A percentile compares a stretch with the other conserved stretches of the same genome.
phyloP scores from a whole-genome alignment of 2,888 invertebrate genomes.

The Tipula unca region DNA sequence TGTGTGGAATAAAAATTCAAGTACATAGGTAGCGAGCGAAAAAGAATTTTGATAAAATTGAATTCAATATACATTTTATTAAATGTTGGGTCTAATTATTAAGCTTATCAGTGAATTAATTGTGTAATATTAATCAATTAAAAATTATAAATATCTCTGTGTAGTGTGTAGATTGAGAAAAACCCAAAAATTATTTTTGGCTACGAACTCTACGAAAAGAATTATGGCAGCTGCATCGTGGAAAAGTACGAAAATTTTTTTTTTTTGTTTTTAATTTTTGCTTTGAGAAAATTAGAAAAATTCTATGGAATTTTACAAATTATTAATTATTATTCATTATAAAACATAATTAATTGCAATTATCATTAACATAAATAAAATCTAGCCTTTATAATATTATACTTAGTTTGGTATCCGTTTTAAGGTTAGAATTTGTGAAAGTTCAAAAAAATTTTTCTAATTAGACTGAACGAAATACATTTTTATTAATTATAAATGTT shows the following conservation, averaged over 20 bases:
- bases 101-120: background rate
- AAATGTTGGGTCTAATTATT: background rate
- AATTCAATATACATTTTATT: background rate
- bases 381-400: background rate
- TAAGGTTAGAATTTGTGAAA: slow-evolving; percentile 25
- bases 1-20: background rate
- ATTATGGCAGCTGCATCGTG: slow-evolving; percentile 20
- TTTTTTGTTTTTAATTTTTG: background rate
- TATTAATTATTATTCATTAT: background rate
- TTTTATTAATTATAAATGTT: background rate
- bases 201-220: background rate
- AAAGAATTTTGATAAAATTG: background rate
- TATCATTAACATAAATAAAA: background rate
- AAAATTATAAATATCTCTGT: background rate
- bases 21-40: background rate
- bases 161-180: background rate
- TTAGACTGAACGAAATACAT: background rate
- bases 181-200: background rate
- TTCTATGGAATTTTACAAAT: background rate
- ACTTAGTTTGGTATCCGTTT: background rate
- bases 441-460: slow-evolving; percentile 21
- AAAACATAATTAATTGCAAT: background rate
- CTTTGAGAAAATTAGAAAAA: background rate
- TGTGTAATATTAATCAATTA: background rate
- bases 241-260: slow-evolving; percentile 15